Percentiles rank a stretch among this genome's conserved stretches.
Evolutionary conservation across 2,797 vertebrate genomes (phyloP).

Genomic region (Myotis pilosus): DNA sequence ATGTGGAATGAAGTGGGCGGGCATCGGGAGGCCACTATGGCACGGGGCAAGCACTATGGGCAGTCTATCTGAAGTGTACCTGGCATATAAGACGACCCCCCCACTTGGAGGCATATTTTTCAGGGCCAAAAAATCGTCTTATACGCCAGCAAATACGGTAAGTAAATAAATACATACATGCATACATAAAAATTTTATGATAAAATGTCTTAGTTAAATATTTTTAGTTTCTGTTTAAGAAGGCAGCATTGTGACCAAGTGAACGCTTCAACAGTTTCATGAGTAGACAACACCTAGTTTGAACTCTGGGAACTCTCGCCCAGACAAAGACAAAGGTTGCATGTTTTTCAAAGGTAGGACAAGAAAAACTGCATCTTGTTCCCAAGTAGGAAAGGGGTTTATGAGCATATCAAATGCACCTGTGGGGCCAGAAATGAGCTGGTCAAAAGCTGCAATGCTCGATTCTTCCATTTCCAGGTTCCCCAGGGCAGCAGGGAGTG

Average conservation of each 20-base stretch:
- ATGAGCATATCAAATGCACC: neutral
- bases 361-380: neutral
- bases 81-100: too few relatives aligned
- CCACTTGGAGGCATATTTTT: too few relatives aligned
- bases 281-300: neutral
- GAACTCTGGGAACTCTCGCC: neutral
- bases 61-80: too few relatives aligned
- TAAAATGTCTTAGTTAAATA: neutral
- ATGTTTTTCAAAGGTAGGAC: neutral
- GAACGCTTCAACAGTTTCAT: accelerated
- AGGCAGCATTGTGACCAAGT: neutral
- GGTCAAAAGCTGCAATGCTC: neutral
- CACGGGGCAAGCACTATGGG: too few relatives aligned
- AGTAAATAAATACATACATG: too few relatives aligned
- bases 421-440: neutral
- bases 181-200: neutral
- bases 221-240: neutral
- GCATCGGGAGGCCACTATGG: too few relatives aligned
- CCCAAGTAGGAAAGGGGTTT: neutral
- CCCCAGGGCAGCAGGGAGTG: neutral
- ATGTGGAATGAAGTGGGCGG: too few relatives aligned
- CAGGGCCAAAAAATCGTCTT: too few relatives aligned
- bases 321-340: neutral
- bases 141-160: too few relatives aligned
- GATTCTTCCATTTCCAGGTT: neutral